Conservation (phyloP, 2,797 vertebrate species). For the Coregonus suidteri region DNA sequence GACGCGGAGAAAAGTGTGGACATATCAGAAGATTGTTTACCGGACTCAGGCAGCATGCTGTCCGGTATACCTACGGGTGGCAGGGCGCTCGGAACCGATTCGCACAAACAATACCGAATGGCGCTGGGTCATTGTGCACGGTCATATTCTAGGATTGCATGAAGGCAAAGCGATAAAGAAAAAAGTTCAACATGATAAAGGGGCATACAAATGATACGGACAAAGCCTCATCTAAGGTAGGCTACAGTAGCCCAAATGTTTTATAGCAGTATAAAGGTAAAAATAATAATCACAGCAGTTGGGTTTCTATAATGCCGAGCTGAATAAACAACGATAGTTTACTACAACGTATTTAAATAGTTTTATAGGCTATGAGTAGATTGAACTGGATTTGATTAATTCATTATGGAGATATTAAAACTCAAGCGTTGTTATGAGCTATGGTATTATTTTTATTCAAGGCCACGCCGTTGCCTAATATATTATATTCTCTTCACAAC, state of each 20-base stretch:
- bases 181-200: conserved; percentile 59
- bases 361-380: not conserved
- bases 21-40: conserved; percentile 35
- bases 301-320: not conserved
- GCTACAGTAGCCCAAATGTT: conserved; percentile 26
- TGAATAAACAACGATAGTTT: not conserved
- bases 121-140: conserved; percentile 57
- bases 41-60: conserved; percentile 58
- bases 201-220: conserved; percentile 55
- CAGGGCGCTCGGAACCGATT: conserved; percentile 51
- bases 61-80: conserved; percentile 40
- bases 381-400: not conserved
- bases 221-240: conserved; percentile 67
- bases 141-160: conserved; percentile 49
- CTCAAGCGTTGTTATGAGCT: not conserved
- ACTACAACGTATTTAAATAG: not conserved
- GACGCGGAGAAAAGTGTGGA: conserved; percentile 35
- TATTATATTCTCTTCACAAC: not conserved
- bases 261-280: not conserved
- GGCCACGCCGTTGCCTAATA: not conserved
- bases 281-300: not conserved
- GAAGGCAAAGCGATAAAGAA: conserved; percentile 57
- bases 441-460: not conserved
- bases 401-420: not conserved
- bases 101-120: conserved; percentile 44